These are phyloP conservation scores for Paramormyrops hopkinsi DNA, from an alignment of 2,797 vertebrate species.

Conservation along the genomic window DNA sequence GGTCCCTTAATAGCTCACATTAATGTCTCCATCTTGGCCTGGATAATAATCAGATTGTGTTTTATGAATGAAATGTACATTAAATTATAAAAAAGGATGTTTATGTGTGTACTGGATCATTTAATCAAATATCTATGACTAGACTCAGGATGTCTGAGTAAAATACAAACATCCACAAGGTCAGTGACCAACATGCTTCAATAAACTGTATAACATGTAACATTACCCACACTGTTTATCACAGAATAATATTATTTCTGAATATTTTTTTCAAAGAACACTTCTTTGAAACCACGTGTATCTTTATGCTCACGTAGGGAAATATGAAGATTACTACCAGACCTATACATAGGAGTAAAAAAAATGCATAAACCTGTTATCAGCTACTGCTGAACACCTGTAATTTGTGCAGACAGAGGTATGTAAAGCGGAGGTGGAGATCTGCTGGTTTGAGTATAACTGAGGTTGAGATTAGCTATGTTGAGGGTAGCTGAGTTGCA, in stretches of 20 bases:
- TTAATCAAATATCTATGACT: background rate
- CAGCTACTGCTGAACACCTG: conserved; percentile 45
- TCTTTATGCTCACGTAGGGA: background rate
- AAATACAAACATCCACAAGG: conserved; percentile 28
- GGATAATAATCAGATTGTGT: background rate
- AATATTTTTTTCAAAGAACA: background rate
- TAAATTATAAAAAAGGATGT: background rate
- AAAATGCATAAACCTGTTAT: conserved; percentile 59
- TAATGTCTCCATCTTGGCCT: background rate
- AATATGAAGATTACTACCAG: background rate
- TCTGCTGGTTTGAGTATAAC: conserved; percentile 22
- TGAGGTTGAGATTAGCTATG: background rate
- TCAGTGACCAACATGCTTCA: conserved; percentile 30
- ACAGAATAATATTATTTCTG: background rate
- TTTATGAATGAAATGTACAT: background rate
- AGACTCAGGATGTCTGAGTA: background rate
- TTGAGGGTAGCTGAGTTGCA: background rate
- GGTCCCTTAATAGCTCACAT: background rate
- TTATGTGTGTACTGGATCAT: background rate
- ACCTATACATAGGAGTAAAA: conserved; percentile 35
- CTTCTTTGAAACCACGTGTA: background rate
- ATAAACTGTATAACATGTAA: background rate
- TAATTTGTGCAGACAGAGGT: conserved; percentile 37
- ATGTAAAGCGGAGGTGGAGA: conserved; percentile 36
- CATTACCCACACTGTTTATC: background rate